Evolutionary conservation across 2,888 invertebrate species (phyloP).

Genomic region (Azorinus chamasolen): DNA sequence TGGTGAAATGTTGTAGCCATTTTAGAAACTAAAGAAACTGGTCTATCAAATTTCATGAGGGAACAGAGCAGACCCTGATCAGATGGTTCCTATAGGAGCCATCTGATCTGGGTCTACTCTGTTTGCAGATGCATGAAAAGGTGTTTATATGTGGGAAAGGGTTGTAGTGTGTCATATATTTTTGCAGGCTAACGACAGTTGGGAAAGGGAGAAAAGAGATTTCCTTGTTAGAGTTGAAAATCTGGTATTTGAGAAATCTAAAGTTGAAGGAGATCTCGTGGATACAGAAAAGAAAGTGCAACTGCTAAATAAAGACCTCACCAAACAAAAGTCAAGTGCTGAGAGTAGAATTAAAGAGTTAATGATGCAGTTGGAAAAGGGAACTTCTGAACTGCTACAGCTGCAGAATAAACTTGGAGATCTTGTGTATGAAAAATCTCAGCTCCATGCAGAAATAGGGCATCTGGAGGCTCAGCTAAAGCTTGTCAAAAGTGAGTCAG

Average conservation of each 20-base stretch:
- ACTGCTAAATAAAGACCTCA: constrained; percentile 25
- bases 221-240: constrained; percentile 50
- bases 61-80: no score
- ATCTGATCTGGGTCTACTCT: no score
- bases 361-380: constrained; percentile 40
- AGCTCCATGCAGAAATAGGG: constrained; percentile 66
- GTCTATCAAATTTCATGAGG: no score
- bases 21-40: no score
- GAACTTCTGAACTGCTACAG: constrained; percentile 49
- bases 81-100: no score
- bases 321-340: constrained; percentile 38
- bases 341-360: constrained; percentile 47
- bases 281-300: constrained; percentile 40
- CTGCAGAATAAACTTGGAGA: constrained; percentile 62
- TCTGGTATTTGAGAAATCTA: constrained; percentile 50
- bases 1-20: no score
- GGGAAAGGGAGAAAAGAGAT: constrained; percentile 45
- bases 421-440: constrained; percentile 67
- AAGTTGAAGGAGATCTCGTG: constrained; percentile 34
- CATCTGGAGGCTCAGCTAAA: constrained; percentile 61
- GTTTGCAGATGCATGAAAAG: no score
- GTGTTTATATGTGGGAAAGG: no score
- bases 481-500: constrained; percentile 50
- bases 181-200: constrained; percentile 1
- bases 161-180: no score